A percentile compares a stretch with the other conserved stretches of the same genome.
Evolutionary conservation across 2,888 invertebrate species (phyloP).

Genomic region (Merodon equestris): DNA sequence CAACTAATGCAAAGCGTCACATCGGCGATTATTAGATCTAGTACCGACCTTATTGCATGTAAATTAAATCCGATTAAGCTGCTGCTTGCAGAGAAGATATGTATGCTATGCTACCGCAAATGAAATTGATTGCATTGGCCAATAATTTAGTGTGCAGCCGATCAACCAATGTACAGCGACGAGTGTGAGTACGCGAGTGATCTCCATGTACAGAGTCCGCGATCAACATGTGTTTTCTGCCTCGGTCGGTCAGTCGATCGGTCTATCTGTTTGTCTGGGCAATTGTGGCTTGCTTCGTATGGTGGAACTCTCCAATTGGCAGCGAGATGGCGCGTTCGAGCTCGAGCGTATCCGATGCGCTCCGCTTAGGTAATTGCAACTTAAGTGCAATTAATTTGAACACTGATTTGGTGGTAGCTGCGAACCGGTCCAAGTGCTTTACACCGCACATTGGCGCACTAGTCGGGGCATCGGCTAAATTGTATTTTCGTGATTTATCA

Average conservation of each 20-base stretch:
- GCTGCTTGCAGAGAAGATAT: constrained; percentile 35
- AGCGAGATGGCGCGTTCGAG: constrained; percentile 5
- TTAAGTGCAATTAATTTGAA: constrained; percentile 69
- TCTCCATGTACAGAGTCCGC: not conserved
- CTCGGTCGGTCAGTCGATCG: constrained; percentile 57
- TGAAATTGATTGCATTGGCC: constrained; percentile 67
- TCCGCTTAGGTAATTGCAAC: constrained; percentile 68
- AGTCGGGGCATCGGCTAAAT: constrained; percentile 40
- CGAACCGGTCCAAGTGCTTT: constrained; percentile 53
- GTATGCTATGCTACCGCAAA: constrained; percentile 51
- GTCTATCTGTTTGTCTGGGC: constrained; percentile 22
- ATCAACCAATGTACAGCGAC: constrained; percentile 28
- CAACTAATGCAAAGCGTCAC: constrained; percentile 54
- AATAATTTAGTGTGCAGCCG: constrained; percentile 56
- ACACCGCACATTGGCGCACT: not conserved
- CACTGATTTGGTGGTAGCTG: constrained; percentile 67
- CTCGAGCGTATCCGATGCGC: constrained; percentile 45
- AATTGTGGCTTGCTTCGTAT: not conserved
- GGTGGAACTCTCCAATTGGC: constrained; percentile 29
- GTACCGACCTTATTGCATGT: constrained; percentile 65
- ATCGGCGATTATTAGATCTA: constrained; percentile 64
- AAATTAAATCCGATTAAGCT: constrained; percentile 67
- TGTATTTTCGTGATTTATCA: constrained; percentile 67
- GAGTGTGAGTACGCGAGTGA: not conserved
- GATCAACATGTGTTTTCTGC: constrained; percentile 60